Evolutionary conservation across 1,140 invertebrate species (phyloP).

Genomic region (Ptiloglossa arizonensis): DNA sequence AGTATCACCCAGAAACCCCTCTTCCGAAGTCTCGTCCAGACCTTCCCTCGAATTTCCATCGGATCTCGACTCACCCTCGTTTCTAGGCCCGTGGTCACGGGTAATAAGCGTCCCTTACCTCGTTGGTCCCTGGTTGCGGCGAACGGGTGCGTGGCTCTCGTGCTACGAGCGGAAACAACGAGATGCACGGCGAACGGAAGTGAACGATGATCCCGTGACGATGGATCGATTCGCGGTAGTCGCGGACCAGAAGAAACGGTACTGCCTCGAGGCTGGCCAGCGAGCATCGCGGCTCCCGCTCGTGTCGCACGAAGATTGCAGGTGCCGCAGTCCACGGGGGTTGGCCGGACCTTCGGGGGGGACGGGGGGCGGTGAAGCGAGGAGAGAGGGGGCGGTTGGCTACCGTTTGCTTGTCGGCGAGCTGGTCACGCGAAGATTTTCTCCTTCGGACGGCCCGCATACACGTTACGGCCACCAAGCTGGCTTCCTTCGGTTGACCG

Average conservation of each 20-base stretch:
- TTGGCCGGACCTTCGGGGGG: slow-evolving; percentile 62
- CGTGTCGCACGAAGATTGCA: slow-evolving; percentile 73
- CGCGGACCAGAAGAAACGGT: slow-evolving; percentile 5
- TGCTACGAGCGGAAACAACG: neutral
- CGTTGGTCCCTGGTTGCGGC: neutral
- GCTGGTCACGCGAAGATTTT: slow-evolving; percentile 79
- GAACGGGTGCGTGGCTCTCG: too few species aligned
- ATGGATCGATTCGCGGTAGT: slow-evolving; percentile 3
- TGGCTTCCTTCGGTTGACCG: slow-evolving; percentile 50
- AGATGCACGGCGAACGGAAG: neutral
- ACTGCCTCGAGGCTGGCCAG: slow-evolving; percentile 32
- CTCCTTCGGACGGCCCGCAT: slow-evolving; percentile 55
- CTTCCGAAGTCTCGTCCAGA: too few species aligned
- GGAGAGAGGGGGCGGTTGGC: slow-evolving; percentile 66
- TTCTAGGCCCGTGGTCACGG: too few species aligned
- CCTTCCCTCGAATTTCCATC: too few species aligned
- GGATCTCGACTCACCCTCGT: too few species aligned
- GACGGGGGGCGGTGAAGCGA: slow-evolving; percentile 52
- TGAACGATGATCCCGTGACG: slow-evolving; percentile 18
- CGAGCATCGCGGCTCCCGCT: slow-evolving; percentile 65
- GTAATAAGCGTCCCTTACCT: too few species aligned
- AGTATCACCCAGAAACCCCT: too few species aligned
- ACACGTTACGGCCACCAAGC: slow-evolving; percentile 55
- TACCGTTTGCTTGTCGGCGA: too few species aligned
- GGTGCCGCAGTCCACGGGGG: slow-evolving; percentile 71